Percentiles rank a stretch among this genome's conserved stretches.
These are phyloP conservation scores for Pterois miles DNA, from an alignment of 2,797 vertebrate species.

Conservation along the genomic window DNA sequence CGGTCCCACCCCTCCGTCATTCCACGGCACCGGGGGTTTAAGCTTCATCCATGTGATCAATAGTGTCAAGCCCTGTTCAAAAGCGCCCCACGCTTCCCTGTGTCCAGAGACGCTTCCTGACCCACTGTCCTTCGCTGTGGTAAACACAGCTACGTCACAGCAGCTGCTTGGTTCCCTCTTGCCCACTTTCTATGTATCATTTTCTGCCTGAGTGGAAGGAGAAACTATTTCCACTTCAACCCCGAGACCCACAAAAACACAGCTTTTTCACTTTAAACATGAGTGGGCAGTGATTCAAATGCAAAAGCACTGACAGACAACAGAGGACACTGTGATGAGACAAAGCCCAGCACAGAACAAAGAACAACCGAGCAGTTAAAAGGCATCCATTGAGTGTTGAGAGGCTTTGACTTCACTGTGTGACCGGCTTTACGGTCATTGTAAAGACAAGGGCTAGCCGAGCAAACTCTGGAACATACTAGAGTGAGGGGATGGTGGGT, in stretches of 20 bases:
- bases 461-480: constrained; percentile 74
- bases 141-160: constrained; percentile 56
- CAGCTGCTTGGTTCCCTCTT: constrained; percentile 31
- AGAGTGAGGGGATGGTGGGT: constrained; percentile 3
- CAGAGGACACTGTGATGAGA: constrained; percentile 30
- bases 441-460: constrained; percentile 53
- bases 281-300: not conserved
- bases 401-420: constrained; percentile 61
- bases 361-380: constrained; percentile 45
- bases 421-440: constrained; percentile 59
- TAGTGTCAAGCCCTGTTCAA: constrained; percentile 29
- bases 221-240: not conserved
- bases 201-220: not conserved
- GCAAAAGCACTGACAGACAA: constrained; percentile 35
- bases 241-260: not conserved
- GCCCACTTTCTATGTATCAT: constrained; percentile 2
- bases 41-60: constrained; percentile 64
- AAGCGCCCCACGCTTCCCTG: constrained; percentile 40
- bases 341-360: constrained; percentile 54
- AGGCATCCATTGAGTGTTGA: constrained; percentile 45
- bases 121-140: constrained; percentile 17
- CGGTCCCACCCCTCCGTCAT: constrained; percentile 32
- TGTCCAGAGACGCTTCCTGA: constrained; percentile 44
- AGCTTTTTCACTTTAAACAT: constrained; percentile 10
- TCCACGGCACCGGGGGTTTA: constrained; percentile 50